Evolutionary conservation across 2,797 vertebrate genomes (phyloP), one percentile per base, ranked within the genome.

Genomic region (Myiotriccus ornatus): DNA sequence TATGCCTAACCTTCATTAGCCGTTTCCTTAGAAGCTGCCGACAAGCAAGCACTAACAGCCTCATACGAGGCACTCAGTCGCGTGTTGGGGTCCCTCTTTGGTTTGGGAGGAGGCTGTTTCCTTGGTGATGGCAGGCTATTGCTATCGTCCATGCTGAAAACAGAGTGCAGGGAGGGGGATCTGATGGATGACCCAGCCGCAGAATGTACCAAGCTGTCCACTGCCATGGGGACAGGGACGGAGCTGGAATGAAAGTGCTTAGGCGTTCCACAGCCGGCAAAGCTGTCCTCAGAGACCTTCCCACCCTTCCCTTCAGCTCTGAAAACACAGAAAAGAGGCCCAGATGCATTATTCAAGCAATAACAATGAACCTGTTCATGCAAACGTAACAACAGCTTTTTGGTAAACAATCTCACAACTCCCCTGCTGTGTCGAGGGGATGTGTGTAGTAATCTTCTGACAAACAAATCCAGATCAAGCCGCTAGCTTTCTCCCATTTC

Each of bases 71-170:
- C 99, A 37, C 99, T 99, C 96, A 99, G 98, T 70, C 99, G 97
- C 17, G 99, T 99, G 97, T 98, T 99, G 62, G 99, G 99, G 97
- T 99, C 99, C 97, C 99, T 98, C 98, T 99, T 99, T 93, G 99
- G 99, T 97, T 99, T 99, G 62, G 99, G 99, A 46, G 99, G 99
- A 97, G 99, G 99, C 95, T 99, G 99, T 98, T 99, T 99, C 96
- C 99, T 98, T 90, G 99, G 99, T 28, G 99, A 99, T 7, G 98
- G 98, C 50, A 99, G 98, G 94, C 97, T 94, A 63, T 50, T 93
- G 95, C 95, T 91, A 0, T 99, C 99, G 3, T 99, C 98, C 74
- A 95, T 97, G 95, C 97, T 97, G 95, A 98, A 98, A 95, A 98
- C 97, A 1, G 98, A 98, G 96, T 99, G 98, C 94, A 99, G 98